A percentile compares a stretch with the other conserved stretches of the same genome.
phyloP scores from a whole-genome alignment of 2,888 invertebrate species.

The Drosophila rubida region DNA sequence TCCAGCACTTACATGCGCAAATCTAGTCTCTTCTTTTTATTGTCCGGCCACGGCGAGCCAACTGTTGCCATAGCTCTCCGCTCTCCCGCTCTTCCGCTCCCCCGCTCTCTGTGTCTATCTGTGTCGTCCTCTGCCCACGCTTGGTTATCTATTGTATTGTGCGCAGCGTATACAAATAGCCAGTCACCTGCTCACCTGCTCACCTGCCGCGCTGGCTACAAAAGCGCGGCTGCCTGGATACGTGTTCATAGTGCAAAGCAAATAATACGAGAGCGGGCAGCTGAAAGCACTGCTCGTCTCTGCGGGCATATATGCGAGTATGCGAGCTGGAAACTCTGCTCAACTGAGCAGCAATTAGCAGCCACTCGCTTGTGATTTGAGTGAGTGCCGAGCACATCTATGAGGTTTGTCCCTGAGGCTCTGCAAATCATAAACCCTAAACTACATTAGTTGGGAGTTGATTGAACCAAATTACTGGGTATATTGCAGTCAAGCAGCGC shows the following conservation, averaged over 20 bases:
- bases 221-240: conserved; percentile 35
- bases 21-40: conserved; percentile 39
- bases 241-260: conserved; percentile 72
- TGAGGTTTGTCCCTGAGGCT: too few relatives aligned
- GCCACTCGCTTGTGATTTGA: background rate
- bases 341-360: background rate
- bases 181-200: conserved; percentile 24
- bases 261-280: conserved; percentile 58
- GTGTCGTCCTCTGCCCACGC: background rate
- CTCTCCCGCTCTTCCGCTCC: conserved; percentile 28
- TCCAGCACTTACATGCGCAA: conserved; percentile 39
- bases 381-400: background rate
- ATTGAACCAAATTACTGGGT: conserved; percentile 30
- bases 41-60: conserved; percentile 29
- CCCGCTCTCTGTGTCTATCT: background rate
- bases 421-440: too few relatives aligned
- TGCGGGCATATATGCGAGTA: conserved; percentile 1
- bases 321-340: too few relatives aligned
- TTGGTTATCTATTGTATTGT: conserved; percentile 46
- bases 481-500: conserved; percentile 5
- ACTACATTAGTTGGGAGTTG: too few relatives aligned
- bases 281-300: conserved; percentile 5
- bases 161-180: conserved; percentile 57
- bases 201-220: conserved; percentile 15
- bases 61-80: conserved; percentile 40